A percentile compares a stretch with the other conserved stretches of the same genome.
Evolutionary conservation across 2,113 vertebrate genomes (phyloP).

Genomic region (Papio anubis): DNA sequence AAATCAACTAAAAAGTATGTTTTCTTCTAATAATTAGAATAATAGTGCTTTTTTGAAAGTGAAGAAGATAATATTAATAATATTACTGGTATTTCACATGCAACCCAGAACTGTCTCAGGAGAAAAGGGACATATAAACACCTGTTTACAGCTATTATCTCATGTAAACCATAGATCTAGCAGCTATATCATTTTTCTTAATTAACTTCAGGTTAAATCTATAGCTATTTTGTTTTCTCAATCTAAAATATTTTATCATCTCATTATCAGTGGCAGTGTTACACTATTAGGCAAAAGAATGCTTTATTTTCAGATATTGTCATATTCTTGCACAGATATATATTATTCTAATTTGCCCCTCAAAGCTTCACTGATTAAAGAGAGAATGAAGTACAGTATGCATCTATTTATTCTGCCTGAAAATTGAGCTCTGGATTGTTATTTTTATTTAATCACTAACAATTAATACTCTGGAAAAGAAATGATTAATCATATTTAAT

Average conservation of each 20-base stretch:
- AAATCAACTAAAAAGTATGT: neutral
- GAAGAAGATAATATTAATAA: neutral
- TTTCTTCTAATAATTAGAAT: neutral
- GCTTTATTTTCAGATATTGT: neutral
- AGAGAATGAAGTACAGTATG: neutral
- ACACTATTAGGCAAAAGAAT: neutral
- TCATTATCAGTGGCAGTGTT: neutral
- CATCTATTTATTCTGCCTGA: neutral
- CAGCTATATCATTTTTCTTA: neutral
- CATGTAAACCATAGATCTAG: neutral
- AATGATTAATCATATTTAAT: neutral
- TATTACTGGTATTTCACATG: neutral
- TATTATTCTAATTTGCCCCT: neutral
- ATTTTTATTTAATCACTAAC: conserved; percentile 8
- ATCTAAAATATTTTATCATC: neutral
- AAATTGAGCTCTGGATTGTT: neutral
- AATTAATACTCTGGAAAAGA: neutral
- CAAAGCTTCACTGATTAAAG: neutral
- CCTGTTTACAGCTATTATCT: neutral
- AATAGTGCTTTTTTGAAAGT: neutral
- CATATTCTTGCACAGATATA: neutral
- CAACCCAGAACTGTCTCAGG: neutral
- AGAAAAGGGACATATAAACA: neutral
- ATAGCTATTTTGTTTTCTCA: neutral
- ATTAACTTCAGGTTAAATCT: neutral